Evolutionary conservation across 2,888 invertebrate species (phyloP), one percentile per base, ranked within the genome.

Genomic region (Spodoptera exigua): DNA sequence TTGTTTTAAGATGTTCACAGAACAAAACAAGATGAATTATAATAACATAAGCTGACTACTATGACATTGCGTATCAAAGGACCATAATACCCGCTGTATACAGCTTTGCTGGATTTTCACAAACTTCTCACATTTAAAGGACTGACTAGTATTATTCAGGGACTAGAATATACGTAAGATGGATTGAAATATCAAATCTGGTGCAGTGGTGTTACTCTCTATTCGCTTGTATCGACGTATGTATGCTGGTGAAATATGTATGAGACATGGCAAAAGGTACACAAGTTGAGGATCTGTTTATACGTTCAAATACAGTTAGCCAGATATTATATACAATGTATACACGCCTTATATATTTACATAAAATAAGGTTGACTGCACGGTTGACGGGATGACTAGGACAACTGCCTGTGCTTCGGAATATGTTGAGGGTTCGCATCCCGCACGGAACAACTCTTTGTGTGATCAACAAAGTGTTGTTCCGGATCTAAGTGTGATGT

Each of bases 191-290:
- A 67, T 72, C 58, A 59, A 72, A 72, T 61, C 56, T 59, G 59
- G 73, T 76, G 73, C 76, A n/a, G n/a, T n/a, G n/a, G n/a, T 72
- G 72, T 76, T 76, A 72, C 61, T 56, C 53, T 52, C 2, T 39
- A 43, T 51, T 39, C 18, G 43, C 43, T 64, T 36, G 39, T 5
- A 49, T 46, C 61, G 73, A 48, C 43, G 51, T 54, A 32, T 36
- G 45, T 49, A 40, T 43, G 45, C 37, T 14, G 10, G 32, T 14
- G 17, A 68, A 76, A 73, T 76, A 73, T 73, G 54, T 63, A 61
- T 60, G 63, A 73, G 53, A n/a, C 47, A 27, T 27, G 27, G 16
- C 13, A 47, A 53, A 63, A 47, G 36, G 18, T 40, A 65, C 43
- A 47, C 48, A 48, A 51, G 47, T 39, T 34, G 35, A 53, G 54